These are phyloP conservation scores for Lasioglossum albipes DNA, from an alignment of 1,140 invertebrate species.

Conservation along the genomic window DNA sequence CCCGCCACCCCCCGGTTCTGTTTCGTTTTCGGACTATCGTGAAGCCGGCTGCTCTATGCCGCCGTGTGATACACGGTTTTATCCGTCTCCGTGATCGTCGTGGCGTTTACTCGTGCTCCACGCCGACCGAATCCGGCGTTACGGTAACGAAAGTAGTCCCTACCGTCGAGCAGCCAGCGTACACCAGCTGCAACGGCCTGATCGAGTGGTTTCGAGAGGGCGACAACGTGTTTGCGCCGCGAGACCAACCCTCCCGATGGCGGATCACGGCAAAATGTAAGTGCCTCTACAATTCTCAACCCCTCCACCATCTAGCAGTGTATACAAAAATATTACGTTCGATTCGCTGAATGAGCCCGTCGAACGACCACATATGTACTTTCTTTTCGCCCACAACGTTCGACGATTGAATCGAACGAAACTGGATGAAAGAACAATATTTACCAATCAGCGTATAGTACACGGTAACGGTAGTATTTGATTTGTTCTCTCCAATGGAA, in stretches of 20 bases:
- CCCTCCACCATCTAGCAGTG: neutral
- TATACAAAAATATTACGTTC: neutral
- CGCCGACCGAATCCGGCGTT: slow-evolving; percentile 1
- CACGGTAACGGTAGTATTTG: too few species aligned
- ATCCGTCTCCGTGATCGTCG: slow-evolving; percentile 44
- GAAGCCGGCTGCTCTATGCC: slow-evolving; percentile 42
- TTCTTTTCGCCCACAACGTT: too few species aligned
- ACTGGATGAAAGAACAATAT: too few species aligned
- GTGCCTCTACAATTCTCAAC: slow-evolving; percentile 15
- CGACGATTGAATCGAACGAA: too few species aligned
- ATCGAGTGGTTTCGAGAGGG: slow-evolving; percentile 28
- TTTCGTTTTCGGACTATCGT: neutral
- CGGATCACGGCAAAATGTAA: slow-evolving; percentile 61
- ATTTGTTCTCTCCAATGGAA: too few species aligned
- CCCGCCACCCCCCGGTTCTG: too few species aligned
- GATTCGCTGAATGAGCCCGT: too few species aligned
- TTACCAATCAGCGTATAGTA: too few species aligned
- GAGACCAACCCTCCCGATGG: slow-evolving; percentile 48
- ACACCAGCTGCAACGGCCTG: neutral
- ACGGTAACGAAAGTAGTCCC: slow-evolving; percentile 3
- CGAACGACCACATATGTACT: too few species aligned
- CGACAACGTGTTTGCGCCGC: slow-evolving; percentile 32
- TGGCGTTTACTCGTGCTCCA: slow-evolving; percentile 27
- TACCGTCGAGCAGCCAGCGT: neutral
- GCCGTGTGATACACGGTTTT: neutral